Conservation (phyloP, 2,113 vertebrate species). For the Heteronetta atricapilla region DNA sequence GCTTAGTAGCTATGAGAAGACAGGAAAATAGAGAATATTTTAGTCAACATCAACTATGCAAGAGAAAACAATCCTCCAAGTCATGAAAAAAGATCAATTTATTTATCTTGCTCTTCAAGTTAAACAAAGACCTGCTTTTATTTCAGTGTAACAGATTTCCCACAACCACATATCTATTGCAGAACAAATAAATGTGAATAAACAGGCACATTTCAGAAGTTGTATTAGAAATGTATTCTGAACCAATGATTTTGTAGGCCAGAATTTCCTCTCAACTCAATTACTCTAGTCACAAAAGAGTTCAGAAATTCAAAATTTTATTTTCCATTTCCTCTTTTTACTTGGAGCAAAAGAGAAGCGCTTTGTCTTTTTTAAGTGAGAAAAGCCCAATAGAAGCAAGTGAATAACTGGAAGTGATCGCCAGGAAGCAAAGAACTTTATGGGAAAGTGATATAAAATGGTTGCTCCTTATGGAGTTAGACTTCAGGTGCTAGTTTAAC, state of each 20-base stretch:
- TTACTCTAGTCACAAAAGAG: background rate
- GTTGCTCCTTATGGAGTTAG: background rate
- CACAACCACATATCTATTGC: background rate
- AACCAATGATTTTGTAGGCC: background rate
- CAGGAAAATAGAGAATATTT: background rate
- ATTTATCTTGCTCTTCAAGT: slow-evolving; percentile 38
- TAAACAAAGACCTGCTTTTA: slow-evolving; percentile 10
- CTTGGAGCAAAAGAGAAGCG: background rate
- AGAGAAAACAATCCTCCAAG: background rate
- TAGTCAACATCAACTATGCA: background rate
- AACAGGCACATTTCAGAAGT: background rate
- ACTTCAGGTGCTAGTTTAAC: background rate
- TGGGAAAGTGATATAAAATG: background rate
- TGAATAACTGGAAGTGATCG: background rate
- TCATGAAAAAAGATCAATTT: background rate
- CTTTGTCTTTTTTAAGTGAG: background rate
- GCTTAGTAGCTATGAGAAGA: background rate
- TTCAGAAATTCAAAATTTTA: background rate
- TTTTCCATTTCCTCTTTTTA: background rate
- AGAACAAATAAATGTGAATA: slow-evolving; percentile 16
- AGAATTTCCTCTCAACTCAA: background rate
- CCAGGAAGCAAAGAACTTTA: background rate
- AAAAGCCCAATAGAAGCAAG: background rate
- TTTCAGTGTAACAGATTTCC: background rate
- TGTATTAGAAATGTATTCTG: background rate